A percentile compares a stretch with the other conserved stretches of the same genome.
Evolutionary conservation across 2,888 invertebrate genomes (phyloP).

Genomic region (Congeria kusceri): DNA sequence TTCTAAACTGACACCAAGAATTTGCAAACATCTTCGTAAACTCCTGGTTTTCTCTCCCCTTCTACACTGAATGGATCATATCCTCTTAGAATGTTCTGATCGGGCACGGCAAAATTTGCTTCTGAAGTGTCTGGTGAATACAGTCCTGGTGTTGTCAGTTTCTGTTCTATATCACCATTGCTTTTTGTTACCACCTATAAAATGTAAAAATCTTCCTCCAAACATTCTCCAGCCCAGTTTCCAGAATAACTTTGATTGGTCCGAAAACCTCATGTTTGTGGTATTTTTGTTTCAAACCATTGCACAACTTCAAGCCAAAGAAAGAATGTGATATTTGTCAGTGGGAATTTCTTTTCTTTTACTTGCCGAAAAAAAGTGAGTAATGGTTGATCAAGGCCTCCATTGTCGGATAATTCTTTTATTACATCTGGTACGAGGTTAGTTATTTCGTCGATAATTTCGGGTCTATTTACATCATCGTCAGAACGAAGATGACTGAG

Average conservation of each 20-base stretch:
- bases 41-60: conserved; percentile 30
- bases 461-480: too few relatives aligned
- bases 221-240: conserved; percentile 44
- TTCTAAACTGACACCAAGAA: conserved; percentile 13
- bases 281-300: conserved; percentile 23
- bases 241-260: conserved; percentile 46
- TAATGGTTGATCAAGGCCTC: not conserved
- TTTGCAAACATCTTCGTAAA: conserved; percentile 24
- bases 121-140: conserved; percentile 31
- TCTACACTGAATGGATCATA: conserved; percentile 25
- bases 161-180: conserved; percentile 3
- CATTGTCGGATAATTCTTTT: not conserved
- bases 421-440: not conserved
- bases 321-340: conserved; percentile 30
- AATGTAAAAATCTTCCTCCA: conserved; percentile 38
- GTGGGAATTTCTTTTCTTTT: conserved; percentile 21
- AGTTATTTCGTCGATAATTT: not conserved
- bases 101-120: conserved; percentile 51
- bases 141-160: not conserved
- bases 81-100: conserved; percentile 20
- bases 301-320: conserved; percentile 39
- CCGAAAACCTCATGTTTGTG: conserved; percentile 31
- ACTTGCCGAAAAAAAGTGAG: conserved; percentile 22
- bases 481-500: too few relatives aligned
- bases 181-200: conserved; percentile 54